A percentile compares a stretch with the other conserved stretches of the same genome.
These are phyloP conservation scores for Lithophane leautieri DNA, from an alignment of 2,888 invertebrate genomes.

Conservation along the genomic window DNA sequence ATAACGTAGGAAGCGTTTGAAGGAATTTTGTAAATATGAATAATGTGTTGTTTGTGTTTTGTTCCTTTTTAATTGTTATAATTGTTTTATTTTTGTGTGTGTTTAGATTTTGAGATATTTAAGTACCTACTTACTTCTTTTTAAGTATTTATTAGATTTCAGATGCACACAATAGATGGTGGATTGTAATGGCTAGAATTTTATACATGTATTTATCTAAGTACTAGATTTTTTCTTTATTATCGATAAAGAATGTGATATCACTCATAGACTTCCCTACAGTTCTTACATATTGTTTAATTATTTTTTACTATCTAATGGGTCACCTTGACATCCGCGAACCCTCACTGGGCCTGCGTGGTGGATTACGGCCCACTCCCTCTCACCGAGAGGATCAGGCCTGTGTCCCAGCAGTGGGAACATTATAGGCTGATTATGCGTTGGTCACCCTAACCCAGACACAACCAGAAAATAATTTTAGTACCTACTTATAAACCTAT, in stretches of 20 bases:
- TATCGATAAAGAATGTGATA: neutral
- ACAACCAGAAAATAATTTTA: neutral
- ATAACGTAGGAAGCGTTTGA: conserved; percentile 41
- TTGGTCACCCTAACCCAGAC: too few species aligned
- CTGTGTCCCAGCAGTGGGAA: too few species aligned
- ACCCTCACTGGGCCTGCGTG: too few species aligned
- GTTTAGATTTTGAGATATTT: neutral
- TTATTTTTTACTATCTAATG: neutral
- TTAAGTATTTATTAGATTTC: too few species aligned
- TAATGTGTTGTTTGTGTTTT: conserved; percentile 28
- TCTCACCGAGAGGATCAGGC: too few species aligned
- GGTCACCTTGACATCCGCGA: too few species aligned
- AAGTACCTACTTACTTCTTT: too few species aligned
- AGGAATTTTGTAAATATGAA: conserved; percentile 59
- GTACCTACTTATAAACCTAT: neutral
- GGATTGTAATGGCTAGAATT: neutral
- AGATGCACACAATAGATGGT: neutral
- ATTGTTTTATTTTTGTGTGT: neutral
- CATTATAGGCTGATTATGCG: too few species aligned
- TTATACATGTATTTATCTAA: neutral
- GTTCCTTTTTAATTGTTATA: conserved; percentile 11
- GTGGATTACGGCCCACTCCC: too few species aligned
- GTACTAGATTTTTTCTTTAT: neutral
- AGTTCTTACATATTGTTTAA: neutral
- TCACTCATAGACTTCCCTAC: too few species aligned